Evolutionary conservation across 2,797 vertebrate species (phyloP), one percentile per base, ranked within the genome.

Genomic region (Adelosebastes latens): DNA sequence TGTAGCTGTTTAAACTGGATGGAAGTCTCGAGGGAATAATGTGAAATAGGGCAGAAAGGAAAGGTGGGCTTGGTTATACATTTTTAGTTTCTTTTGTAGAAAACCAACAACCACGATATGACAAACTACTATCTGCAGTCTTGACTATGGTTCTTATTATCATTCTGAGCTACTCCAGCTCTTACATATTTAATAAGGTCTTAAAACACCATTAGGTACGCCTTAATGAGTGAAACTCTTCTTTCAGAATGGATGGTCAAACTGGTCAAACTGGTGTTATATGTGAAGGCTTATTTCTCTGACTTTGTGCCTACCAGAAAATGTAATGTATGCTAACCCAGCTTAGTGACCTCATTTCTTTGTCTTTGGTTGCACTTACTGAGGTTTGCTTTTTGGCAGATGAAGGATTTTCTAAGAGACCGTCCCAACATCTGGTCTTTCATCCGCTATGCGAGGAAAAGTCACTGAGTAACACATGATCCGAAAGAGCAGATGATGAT

Each of bases 1-100:
- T 94, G 94, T 94, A 93, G 91, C 92, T 94, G 93, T 95, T 91
- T 88, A 87, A 95, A 92, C 88, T 92, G 77, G 89, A 93, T 77
- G 90, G 80, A 89, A 81, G 69, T 86, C 20, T 79, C 27, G n/a
- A 87, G 68, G 36, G 64, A 27, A 66, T 79, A 89, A 89, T 90
- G 90, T 88, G 85, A 92, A 92, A 86, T 27, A 31, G 75, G 79
- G 36, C 69, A 74, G 74, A 75, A 82, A 79, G 58, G 56, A 72
- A 78, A 89, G n/a, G 78, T 58, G 63, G 73, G 69, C 59, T 80
- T 82, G 84, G 83, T 89, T 86, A 46, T 55, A 39, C 31, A 66
- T 62, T 86, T 80, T 36, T 36, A 42, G 32, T 81, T 86, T 87
- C 13, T 90, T 92, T 91, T 92, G 58, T 90, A 84, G 81, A 84